Conservation (phyloP, 2,797 vertebrate genomes). For the Pipistrellus pygmaeus region DNA sequence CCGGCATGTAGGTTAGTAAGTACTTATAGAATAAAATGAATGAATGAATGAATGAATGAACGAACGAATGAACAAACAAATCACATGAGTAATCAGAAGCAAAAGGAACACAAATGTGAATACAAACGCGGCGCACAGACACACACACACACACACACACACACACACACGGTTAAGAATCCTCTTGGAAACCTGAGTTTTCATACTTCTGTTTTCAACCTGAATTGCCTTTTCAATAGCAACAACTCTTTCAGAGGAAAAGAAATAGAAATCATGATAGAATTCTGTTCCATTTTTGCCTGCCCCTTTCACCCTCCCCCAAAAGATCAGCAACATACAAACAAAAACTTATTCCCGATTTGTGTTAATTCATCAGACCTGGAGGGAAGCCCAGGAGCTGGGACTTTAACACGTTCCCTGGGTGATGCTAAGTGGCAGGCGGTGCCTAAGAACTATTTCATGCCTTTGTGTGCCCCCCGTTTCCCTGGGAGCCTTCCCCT, state of each 20-base stretch:
- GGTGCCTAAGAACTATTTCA: background rate
- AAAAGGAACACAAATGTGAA: background rate
- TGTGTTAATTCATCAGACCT: background rate
- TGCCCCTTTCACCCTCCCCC: background rate
- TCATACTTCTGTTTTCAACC: background rate
- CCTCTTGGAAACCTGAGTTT: background rate
- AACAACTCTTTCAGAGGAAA: slow-evolving; percentile 13
- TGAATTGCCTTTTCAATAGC: background rate
- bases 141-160: background rate
- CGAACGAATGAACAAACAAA: background rate
- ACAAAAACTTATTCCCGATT: slow-evolving; percentile 21
- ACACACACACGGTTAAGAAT: background rate
- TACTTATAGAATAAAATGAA: background rate
- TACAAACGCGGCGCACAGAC: background rate
- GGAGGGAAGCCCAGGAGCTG: background rate
- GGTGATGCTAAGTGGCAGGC: background rate
- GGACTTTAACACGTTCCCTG: background rate
- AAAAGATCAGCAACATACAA: background rate
- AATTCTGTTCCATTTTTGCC: background rate
- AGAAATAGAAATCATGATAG: background rate
- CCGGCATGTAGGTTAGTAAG: background rate
- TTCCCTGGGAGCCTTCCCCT: background rate
- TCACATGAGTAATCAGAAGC: background rate
- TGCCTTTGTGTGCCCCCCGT: background rate
- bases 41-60: background rate